Evolutionary conservation across 2,113 vertebrate genomes (phyloP).

Genomic region (Petroica traversi): DNA sequence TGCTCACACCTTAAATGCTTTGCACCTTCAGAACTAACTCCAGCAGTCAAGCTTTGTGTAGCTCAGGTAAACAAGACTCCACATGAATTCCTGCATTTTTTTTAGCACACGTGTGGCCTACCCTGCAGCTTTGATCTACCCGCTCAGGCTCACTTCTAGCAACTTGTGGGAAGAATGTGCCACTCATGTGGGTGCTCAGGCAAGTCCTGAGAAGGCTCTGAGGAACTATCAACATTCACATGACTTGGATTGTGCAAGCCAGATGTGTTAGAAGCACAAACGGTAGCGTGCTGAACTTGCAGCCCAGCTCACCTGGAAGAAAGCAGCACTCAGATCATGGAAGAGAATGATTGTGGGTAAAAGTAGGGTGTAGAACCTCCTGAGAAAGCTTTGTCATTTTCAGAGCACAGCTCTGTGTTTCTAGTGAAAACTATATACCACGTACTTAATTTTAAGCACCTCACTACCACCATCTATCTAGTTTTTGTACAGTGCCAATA

Average conservation of each 20-base stretch:
- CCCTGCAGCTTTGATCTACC: background rate
- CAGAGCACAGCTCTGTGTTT: background rate
- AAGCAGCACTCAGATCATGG: background rate
- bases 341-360: background rate
- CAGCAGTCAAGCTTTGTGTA: background rate
- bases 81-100: background rate
- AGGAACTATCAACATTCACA: background rate
- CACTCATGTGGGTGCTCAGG: background rate
- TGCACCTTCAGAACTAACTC: background rate
- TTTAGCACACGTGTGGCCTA: background rate
- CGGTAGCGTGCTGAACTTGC: background rate
- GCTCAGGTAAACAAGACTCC: background rate
- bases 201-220: background rate
- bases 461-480: background rate
- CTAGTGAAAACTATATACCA: background rate
- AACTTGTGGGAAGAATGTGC: background rate
- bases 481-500: background rate
- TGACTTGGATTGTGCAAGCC: background rate
- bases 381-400: background rate
- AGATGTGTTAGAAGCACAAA: background rate
- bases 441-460: background rate
- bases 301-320: background rate
- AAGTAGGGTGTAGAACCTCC: background rate
- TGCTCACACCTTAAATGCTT: background rate
- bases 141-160: background rate